Evolutionary conservation across 2,113 vertebrate genomes (phyloP).

Genomic region (Poeciliopsis retropinna): DNA sequence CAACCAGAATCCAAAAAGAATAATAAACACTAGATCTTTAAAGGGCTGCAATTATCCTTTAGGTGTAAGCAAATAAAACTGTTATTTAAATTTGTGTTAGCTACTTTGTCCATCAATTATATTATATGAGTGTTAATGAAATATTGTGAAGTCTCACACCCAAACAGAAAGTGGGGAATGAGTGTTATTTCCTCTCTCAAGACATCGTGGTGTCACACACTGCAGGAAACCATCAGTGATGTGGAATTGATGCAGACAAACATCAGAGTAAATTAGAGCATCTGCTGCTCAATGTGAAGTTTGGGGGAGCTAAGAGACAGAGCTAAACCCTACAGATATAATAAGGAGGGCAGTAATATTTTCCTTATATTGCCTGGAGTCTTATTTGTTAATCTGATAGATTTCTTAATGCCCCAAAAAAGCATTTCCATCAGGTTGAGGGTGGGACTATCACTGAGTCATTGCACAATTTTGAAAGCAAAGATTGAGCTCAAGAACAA

Average conservation of each 20-base stretch:
- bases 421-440: too few relatives aligned
- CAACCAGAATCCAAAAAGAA: not conserved
- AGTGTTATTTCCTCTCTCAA: conserved; percentile 1
- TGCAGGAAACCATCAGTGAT: conserved; percentile 29
- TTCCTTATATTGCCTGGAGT: too few relatives aligned
- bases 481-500: too few relatives aligned
- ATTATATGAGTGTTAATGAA: not conserved
- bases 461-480: too few relatives aligned
- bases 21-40: not conserved
- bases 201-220: not conserved
- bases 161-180: not conserved
- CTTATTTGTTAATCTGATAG: too few relatives aligned
- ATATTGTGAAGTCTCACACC: not conserved
- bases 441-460: too few relatives aligned
- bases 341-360: too few relatives aligned
- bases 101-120: too few relatives aligned
- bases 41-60: not conserved
- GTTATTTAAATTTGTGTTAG: not conserved
- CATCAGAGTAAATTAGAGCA: conserved; percentile 43
- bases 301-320: conserved; percentile 6
- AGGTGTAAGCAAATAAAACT: not conserved
- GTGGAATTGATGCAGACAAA: conserved; percentile 34
- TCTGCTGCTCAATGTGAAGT: conserved; percentile 40
- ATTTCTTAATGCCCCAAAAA: too few relatives aligned
- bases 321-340: not conserved